Conservation (phyloP, 1,140 invertebrate genomes). For the Dreissena rostriformis region DNA sequence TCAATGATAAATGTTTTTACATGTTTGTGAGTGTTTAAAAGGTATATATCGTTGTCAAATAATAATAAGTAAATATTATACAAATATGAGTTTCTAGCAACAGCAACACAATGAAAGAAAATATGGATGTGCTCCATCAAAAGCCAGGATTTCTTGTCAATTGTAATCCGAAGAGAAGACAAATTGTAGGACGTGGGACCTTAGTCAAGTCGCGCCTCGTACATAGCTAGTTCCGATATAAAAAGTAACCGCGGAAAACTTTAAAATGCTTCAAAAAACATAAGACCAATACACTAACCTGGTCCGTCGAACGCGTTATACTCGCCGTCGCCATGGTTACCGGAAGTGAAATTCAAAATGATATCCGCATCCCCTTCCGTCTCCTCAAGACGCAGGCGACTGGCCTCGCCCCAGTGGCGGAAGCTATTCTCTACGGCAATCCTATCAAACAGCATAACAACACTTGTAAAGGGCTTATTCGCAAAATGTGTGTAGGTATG, state of each 20-base stretch:
- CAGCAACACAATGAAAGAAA: background rate
- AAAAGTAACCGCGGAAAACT: background rate
- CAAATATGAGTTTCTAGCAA: background rate
- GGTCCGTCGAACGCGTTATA: constrained; percentile 28
- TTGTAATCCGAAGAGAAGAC: too few species aligned
- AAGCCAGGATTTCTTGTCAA: background rate
- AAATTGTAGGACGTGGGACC: background rate
- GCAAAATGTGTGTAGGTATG: too few species aligned
- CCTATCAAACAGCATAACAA: background rate
- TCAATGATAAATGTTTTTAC: too few species aligned
- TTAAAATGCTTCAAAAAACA: background rate
- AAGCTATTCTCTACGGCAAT: constrained; percentile 15
- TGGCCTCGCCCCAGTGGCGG: constrained; percentile 2
- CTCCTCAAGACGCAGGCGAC: constrained; percentile 2
- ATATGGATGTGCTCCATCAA: background rate
- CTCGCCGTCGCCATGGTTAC: constrained; percentile 20
- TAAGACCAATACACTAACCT: constrained; percentile 1
- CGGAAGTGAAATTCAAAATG: constrained; percentile 5
- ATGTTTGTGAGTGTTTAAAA: background rate
- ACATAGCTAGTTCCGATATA: background rate
- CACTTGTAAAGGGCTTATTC: too few species aligned
- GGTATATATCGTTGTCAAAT: background rate
- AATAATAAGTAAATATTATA: background rate
- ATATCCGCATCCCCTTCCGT: constrained; percentile 13
- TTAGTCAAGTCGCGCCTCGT: background rate